A percentile compares a stretch with the other conserved stretches of the same genome.
Conservation (phyloP, 2,888 invertebrate species). For the Lochmaea crataegi region DNA sequence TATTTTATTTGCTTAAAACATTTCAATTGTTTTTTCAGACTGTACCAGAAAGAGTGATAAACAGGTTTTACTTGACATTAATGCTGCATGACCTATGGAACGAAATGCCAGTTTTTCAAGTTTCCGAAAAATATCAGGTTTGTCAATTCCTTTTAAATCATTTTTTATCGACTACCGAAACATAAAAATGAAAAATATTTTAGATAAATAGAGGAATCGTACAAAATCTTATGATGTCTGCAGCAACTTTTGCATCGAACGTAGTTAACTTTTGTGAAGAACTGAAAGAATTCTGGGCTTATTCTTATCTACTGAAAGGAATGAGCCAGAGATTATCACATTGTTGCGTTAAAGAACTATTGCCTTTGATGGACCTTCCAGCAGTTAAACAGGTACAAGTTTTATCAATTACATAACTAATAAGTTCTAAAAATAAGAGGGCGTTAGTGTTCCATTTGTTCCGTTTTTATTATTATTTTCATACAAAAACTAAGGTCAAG, state of each 20-base stretch:
- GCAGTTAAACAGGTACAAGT: slow-evolving; percentile 80
- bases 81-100: slow-evolving; percentile 85
- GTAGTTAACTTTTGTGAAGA: slow-evolving; percentile 85
- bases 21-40: slow-evolving; percentile 64
- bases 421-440: no score
- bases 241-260: slow-evolving; percentile 79
- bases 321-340: slow-evolving; percentile 82
- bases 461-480: no score
- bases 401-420: no score
- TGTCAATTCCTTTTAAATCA: slow-evolving; percentile 8
- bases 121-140: slow-evolving; percentile 76
- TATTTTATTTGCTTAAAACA: background rate
- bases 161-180: background rate
- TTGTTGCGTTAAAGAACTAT: slow-evolving; percentile 84
- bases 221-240: slow-evolving; percentile 78
- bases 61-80: slow-evolving; percentile 87
- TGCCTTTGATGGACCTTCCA: slow-evolving; percentile 88
- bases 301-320: slow-evolving; percentile 77
- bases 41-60: slow-evolving; percentile 72
- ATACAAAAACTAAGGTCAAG: no score
- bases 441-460: no score
- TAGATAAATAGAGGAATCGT: slow-evolving; percentile 80
- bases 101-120: slow-evolving; percentile 72
- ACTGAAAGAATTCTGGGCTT: slow-evolving; percentile 85
- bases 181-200: background rate